Percentiles rank a stretch among this genome's conserved stretches.
Evolutionary conservation across 2,888 invertebrate genomes (phyloP).

Genomic region (Xestia sexstrigata): DNA sequence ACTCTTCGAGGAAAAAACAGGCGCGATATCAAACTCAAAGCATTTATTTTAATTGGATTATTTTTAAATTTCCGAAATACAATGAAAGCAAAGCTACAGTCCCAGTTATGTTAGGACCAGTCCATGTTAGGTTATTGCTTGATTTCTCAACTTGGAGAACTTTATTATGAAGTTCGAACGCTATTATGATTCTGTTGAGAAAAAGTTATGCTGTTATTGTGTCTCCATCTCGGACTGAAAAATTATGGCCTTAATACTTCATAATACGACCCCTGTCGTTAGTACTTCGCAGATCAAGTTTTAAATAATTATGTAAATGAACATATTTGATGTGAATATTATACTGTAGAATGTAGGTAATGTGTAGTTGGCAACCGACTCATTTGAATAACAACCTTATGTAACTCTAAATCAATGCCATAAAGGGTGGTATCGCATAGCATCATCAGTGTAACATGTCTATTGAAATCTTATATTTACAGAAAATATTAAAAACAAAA

Average conservation of each 20-base stretch:
- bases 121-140: not conserved
- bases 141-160: not conserved
- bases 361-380: not conserved
- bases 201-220: not conserved
- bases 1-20: not conserved
- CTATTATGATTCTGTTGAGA: not conserved
- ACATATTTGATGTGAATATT: conserved; percentile 8
- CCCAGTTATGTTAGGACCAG: too few relatives aligned
- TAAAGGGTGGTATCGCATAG: not conserved
- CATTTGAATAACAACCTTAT: conserved; percentile 7
- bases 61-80: too few relatives aligned
- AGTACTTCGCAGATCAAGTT: not conserved
- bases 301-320: not conserved
- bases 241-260: not conserved
- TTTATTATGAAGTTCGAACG: not conserved
- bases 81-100: too few relatives aligned
- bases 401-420: not conserved
- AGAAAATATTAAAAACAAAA: not conserved
- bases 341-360: not conserved
- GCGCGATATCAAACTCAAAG: too few relatives aligned
- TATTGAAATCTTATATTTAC: not conserved
- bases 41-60: too few relatives aligned
- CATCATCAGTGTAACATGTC: not conserved
- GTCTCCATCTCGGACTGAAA: not conserved
- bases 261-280: not conserved